Conservation (phyloP, 2,797 vertebrate species). For the Ctenopoma kingsleyae region DNA sequence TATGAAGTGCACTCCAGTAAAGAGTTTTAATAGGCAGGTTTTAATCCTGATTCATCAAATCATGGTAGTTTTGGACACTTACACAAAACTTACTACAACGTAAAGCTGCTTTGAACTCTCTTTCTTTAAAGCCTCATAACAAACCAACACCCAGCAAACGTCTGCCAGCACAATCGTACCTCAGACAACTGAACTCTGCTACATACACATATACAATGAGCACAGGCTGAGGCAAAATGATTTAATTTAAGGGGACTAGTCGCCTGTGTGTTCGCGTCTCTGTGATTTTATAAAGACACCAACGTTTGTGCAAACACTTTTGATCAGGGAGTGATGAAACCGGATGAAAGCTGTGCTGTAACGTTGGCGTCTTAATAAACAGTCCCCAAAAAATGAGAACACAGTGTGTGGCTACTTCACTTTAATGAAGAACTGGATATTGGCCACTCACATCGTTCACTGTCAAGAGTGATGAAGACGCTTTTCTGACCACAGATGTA, state of each 20-base stretch:
- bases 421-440: slow-evolving; percentile 18
- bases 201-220: neutral
- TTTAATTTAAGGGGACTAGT: neutral
- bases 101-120: no score
- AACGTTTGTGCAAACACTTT: slow-evolving; percentile 31
- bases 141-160: no score
- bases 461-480: neutral
- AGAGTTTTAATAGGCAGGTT: neutral
- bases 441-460: slow-evolving; percentile 2
- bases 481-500: neutral
- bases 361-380: slow-evolving; percentile 42
- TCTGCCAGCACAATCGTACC: neutral
- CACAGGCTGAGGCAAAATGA: neutral
- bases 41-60: neutral
- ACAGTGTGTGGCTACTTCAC: slow-evolving; percentile 13
- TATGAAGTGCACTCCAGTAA: no score
- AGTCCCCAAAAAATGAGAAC: slow-evolving; percentile 20
- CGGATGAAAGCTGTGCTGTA: slow-evolving; percentile 58
- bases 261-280: slow-evolving; percentile 28
- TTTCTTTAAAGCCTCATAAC: no score
- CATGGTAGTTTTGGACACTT: neutral
- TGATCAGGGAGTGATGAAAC: slow-evolving; percentile 52
- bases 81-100: no score
- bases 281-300: slow-evolving; percentile 19
- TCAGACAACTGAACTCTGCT: neutral